Percentiles rank a stretch among this genome's conserved stretches.
Conservation (phyloP, 2,888 invertebrate species). For the Pseudoips prasinana region DNA sequence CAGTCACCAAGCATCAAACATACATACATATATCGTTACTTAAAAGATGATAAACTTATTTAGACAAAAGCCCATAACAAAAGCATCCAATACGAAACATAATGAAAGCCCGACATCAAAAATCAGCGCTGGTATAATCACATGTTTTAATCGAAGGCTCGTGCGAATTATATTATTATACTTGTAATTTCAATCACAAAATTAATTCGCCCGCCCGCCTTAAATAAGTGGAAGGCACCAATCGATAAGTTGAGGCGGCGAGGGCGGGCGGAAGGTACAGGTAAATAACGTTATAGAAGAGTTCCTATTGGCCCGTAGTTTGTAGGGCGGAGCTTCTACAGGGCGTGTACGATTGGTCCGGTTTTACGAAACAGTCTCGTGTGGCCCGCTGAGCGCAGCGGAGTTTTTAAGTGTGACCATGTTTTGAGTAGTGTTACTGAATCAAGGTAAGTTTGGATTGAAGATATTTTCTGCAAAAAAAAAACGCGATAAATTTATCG, state of each 20-base stretch:
- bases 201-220: conserved; percentile 75
- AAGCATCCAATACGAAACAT: no score
- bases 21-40: no score
- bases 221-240: conserved; percentile 73
- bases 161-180: conserved; percentile 58
- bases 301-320: conserved; percentile 43
- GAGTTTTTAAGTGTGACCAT: conserved; percentile 13
- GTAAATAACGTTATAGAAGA: conserved; percentile 72
- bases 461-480: no score
- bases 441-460: conserved; percentile 17
- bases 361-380: conserved; percentile 28
- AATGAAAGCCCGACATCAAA: no score
- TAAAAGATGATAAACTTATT: no score
- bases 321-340: conserved; percentile 40
- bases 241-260: conserved; percentile 69
- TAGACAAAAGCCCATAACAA: no score
- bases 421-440: conserved; percentile 31
- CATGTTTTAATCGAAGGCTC: conserved; percentile 59
- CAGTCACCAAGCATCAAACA: no score
- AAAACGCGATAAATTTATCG: no score
- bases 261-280: conserved; percentile 64
- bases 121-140: conserved; percentile 40
- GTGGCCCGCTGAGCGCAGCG: conserved; percentile 15
- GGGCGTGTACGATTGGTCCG: conserved; percentile 48
- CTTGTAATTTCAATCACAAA: conserved; percentile 78